A percentile compares a stretch with the other conserved stretches of the same genome.
Evolutionary conservation across 64 coral and sea anemone species (phyloP).

Genomic region (Trachythela sp.): DNA sequence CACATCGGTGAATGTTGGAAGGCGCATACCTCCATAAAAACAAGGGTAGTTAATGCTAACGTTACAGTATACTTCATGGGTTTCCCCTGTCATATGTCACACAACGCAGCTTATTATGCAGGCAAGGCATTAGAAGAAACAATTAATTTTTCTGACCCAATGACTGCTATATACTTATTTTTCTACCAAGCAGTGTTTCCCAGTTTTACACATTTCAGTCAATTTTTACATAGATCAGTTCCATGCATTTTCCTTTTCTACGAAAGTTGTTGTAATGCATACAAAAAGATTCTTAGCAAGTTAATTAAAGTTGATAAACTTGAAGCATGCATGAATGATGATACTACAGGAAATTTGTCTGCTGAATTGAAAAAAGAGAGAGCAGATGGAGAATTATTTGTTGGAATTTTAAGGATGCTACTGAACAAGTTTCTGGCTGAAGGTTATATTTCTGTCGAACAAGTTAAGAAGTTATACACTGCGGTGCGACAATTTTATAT

Average conservation of each 20-base stretch:
- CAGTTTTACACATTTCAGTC: slow-evolving; percentile 40
- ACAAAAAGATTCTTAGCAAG: slow-evolving; percentile 24
- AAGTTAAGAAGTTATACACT: neutral
- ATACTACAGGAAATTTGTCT: slow-evolving; percentile 26
- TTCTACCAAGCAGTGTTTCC: slow-evolving; percentile 45
- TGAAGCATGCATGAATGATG: neutral
- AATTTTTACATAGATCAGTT: slow-evolving; percentile 49
- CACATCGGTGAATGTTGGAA: slow-evolving; percentile 51
- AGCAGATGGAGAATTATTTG: neutral
- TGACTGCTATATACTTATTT: slow-evolving; percentile 57
- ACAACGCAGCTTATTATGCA: slow-evolving; percentile 48
- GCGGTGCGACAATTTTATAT: neutral
- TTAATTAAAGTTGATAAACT: slow-evolving; percentile 18
- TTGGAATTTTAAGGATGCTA: neutral
- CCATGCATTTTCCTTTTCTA: slow-evolving; percentile 39
- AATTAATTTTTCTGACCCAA: slow-evolving; percentile 33
- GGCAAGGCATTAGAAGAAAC: slow-evolving; percentile 18
- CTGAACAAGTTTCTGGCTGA: neutral
- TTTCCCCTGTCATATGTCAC: slow-evolving; percentile 59
- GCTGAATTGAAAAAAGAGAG: neutral
- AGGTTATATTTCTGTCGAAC: neutral
- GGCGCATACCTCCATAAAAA: slow-evolving; percentile 45
- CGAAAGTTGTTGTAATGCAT: neutral
- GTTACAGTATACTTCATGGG: slow-evolving; percentile 51
- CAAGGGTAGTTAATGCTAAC: slow-evolving; percentile 19